Base-by-base conservation (phyloP, 2,113 vertebrate genomes). In the Charina bottae region DNA sequence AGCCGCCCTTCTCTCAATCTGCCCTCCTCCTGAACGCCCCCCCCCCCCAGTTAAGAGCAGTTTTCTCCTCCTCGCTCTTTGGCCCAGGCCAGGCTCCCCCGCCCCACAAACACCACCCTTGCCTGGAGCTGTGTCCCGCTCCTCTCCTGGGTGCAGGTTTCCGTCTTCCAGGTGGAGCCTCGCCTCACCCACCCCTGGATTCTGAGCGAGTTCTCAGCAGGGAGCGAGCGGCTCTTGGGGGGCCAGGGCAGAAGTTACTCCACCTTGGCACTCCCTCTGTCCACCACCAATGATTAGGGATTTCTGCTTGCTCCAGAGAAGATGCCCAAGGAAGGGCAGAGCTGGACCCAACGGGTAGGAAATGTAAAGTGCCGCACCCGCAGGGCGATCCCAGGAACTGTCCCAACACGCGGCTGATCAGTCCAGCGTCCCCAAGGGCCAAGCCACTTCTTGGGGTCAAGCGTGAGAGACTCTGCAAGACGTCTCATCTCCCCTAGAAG, bases 1-100 rank as follows among this genome's bases (percentile, higher is more conserved):
- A 90, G 87, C 83, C n/a, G 49, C 90, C 85, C 72, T 93, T 56
- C 15, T 88, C 68, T 85, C n/a, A 19, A 8, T 19, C 68, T 37
- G 68, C 68, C 56, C 19, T 15, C 60, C 84, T 53, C 42, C 42
- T 42, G 54, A 49, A 83, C 10, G n/a, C 21, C 60, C 54, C 33
- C 26, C 59, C 49, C 28, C 46, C 23, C 46, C 53, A 12, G 37
- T 60, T 83, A 55, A 72, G 13, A 21, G 53, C 53, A 17, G 1
- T 8, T 72, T 42, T 8, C 33, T 46, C 24, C 53, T 21, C 46
- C 4, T 33, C 5, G 42, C 42, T 19, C 53, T 26, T 1, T 26
- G 3, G n/a, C 3, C 23, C 28, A 78, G 62, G 10, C 55, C 28
- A 8, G 53, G 23, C 2, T 28, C 89, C 11, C 28, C 54, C 0